Percentiles rank a stretch among this genome's conserved stretches.
phyloP scores from a whole-genome alignment of 2,797 vertebrate genomes.

The Phrynocephalus forsythii region DNA sequence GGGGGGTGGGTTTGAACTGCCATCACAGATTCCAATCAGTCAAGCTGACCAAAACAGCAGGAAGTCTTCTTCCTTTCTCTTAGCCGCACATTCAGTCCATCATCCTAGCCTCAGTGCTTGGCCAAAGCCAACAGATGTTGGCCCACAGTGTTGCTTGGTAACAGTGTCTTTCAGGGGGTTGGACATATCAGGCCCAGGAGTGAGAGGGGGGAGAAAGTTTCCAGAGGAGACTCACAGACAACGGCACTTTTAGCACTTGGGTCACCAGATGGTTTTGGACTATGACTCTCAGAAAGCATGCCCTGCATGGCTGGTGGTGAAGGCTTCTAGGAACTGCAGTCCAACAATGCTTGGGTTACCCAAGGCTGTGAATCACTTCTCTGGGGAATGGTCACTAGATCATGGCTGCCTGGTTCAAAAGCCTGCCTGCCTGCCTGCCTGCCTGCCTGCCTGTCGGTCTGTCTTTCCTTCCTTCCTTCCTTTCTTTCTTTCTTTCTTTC shows the following conservation, averaged over 20 bases:
- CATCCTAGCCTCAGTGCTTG: neutral
- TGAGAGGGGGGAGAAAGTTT: neutral
- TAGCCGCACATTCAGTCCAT: neutral
- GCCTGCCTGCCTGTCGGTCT: too few relatives aligned
- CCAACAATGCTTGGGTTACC: too few relatives aligned
- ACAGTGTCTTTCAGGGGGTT: neutral
- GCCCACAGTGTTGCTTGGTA: neutral
- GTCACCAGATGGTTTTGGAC: too few relatives aligned
- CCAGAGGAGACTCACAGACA: neutral
- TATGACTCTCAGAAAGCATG: too few relatives aligned
- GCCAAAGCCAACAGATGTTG: neutral
- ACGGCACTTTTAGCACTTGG: neutral
- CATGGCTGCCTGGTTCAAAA: neutral
- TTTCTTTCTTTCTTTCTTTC: too few relatives aligned
- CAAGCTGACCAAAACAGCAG: neutral
- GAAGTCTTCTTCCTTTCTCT: constrained; percentile 5
- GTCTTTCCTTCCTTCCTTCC: too few relatives aligned
- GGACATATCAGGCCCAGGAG: neutral
- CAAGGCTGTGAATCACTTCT: too few relatives aligned
- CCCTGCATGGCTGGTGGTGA: too few relatives aligned
- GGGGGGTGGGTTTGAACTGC: neutral
- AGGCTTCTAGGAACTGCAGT: too few relatives aligned
- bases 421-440: too few relatives aligned
- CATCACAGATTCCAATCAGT: neutral
- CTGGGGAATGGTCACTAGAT: neutral